Base-by-base conservation (phyloP, 1,140 invertebrate genomes). In the Zaprionus tsacasi region DNA sequence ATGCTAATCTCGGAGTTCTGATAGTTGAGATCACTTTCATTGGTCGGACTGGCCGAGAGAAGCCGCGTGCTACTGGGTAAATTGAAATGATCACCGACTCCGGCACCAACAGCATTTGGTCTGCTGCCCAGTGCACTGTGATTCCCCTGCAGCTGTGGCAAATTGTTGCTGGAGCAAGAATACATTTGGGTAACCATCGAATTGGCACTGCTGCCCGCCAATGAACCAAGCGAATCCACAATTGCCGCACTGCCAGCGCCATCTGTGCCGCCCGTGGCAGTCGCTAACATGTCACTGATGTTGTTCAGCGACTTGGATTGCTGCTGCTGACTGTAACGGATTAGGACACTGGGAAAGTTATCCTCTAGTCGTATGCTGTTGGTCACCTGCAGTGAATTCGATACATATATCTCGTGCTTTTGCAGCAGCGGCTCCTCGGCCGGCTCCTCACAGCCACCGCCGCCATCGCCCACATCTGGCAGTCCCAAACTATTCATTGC, bases 1-100 rank as follows among this genome's bases (percentile, higher is more conserved):
- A 95, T 94, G 77, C 94, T 94, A 0, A 95, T 93, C 93, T 95
- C 94, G 1, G 94, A 95, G 92, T 94, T 93, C 90, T 95, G 94
- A 75, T 95, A 95, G 73, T 95, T 94, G 6, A 94, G 93, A 85
- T 95, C 94, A 81, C 94, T 94, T 82, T 94, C 94, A 72, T 94
- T 94, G 38, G 93, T 94, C 4, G 94, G 94, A 69, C 94, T 94
- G 48, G 93, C 93, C 0, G 91, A 82, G 1, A 86, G 78, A 6
- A 89, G 65, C 0, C 88, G 82, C 11, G 61, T 21, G 1, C 6
- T 56, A 33, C 64, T 50, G 17, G 45, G 45, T 17, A 50, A 50
- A 45, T 67, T 63, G 11, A 72, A 76, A 33, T 57, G 66, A 45
- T 45, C 38, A 40, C 13, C 40, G 7, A n/a, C 40, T 15, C n/a